Evolutionary conservation across 37 sponge, comb jelly and placozoan species (phyloP).

Genomic region (Mnemiopsis leidyi): DNA sequence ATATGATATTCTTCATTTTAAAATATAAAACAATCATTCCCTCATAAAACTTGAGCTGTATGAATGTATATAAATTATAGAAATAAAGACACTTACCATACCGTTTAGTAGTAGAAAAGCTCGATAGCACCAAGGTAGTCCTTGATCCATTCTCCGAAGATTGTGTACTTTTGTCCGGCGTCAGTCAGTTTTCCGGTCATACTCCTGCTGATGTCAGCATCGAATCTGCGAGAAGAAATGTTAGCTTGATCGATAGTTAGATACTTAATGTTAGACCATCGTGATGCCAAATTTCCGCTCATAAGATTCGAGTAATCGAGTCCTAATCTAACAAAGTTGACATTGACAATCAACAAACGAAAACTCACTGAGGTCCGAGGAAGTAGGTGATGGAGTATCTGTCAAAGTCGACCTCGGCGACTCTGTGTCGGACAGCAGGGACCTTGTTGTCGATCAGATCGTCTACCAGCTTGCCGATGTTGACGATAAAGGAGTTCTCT

Average conservation of each 20-base stretch:
- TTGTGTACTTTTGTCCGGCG: conserved; percentile 23
- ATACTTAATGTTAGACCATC: neutral
- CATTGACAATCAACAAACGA: no score
- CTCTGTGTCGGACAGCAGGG: conserved; percentile 35
- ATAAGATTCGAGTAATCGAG: no score
- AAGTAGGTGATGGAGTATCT: conserved; percentile 61
- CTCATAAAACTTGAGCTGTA: neutral
- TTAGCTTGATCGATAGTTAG: no score
- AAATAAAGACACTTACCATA: neutral
- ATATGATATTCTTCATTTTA: neutral
- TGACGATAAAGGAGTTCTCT: conserved; percentile 47
- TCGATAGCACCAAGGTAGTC: conserved; percentile 49
- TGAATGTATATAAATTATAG: no score
- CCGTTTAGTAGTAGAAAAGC: conserved; percentile 46
- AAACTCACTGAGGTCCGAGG: conserved; percentile 40
- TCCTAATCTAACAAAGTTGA: no score
- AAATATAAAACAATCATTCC: neutral
- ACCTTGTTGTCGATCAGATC: conserved; percentile 21
- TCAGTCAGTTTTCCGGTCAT: conserved; percentile 26
- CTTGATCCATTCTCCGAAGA: conserved; percentile 65
- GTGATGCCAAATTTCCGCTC: no score
- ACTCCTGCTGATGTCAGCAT: conserved; percentile 50
- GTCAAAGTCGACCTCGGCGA: neutral
- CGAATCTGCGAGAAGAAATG: conserved; percentile 27
- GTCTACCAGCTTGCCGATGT: conserved; percentile 46